Evolutionary conservation across 2,113 vertebrate genomes (phyloP), one percentile per base, ranked within the genome.

Genomic region (Carassius carassius): DNA sequence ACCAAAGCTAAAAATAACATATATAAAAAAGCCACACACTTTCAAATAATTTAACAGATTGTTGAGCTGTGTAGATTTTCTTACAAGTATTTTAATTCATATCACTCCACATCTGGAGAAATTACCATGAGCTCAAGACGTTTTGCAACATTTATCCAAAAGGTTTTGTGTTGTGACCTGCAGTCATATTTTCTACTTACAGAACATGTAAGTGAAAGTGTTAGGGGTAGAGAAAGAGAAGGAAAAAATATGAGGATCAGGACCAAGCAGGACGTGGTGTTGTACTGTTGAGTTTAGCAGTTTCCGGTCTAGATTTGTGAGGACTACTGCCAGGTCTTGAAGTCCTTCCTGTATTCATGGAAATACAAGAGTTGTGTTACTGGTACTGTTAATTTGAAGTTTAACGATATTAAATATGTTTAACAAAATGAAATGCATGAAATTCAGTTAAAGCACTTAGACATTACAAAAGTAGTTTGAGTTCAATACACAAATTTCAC

Each of bases 211-310:
- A 32, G 44, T 19, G n/a, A 51, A 67, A 67, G 10, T 17, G 60
- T 19, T 44, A 1, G 1, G 37, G 7, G 13, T 7, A 25, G 37
- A 63, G 21, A 65, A 23, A 62, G 3, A 17, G 35, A 1, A 49
- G 9, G n/a, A 0, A 58, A 41, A 23, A 37, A 29, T 12, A 5
- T 44, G 10, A 7, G 1, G 37, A 29, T 96, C 90, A 97, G 90
- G 95, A 91, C 96, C 96, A 97, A 62, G 95, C 94, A 37, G 95
- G 91, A 80, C 86, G 94, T 51, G 95, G 91, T 25, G 87, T 82
- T 41, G 89, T 74, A 72, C 90, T 88, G n/a, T 93, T 95, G 60
- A 94, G 89, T 90, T 93, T 94, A 73, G 90, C 91, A 12, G 90
- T 90, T 49, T 60, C 6, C 0, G 92, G 84, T 69, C 93, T 94